phyloP scores from a whole-genome alignment of 2,888 invertebrate genomes.

The Sinelater perroti region DNA sequence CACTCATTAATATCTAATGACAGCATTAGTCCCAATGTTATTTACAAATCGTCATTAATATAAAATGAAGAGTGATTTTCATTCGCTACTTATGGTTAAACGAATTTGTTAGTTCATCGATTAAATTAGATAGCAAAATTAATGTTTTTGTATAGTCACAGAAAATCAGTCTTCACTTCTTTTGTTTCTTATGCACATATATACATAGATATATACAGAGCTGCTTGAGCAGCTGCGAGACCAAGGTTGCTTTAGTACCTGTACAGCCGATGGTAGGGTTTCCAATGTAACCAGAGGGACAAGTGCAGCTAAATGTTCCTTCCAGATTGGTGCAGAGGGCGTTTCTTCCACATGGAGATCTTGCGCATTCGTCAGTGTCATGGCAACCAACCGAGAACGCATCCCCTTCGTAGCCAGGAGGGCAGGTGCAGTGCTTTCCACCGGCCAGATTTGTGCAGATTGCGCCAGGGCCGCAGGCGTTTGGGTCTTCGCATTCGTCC shows the following conservation, averaged over 20 bases:
- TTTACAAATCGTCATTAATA: constrained; percentile 9
- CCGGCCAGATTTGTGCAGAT: constrained; percentile 83
- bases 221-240: neutral
- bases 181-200: constrained; percentile 46
- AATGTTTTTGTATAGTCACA: constrained; percentile 56
- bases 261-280: constrained; percentile 79
- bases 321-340: constrained; percentile 82
- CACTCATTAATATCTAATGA: constrained; percentile 78
- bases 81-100: constrained; percentile 29
- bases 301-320: constrained; percentile 81
- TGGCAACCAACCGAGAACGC: constrained; percentile 75
- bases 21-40: constrained; percentile 42
- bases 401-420: constrained; percentile 82
- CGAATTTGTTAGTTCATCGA: constrained; percentile 20
- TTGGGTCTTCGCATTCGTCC: constrained; percentile 79
- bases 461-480: constrained; percentile 81
- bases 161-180: constrained; percentile 61
- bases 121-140: constrained; percentile 2
- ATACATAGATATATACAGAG: constrained; percentile 2
- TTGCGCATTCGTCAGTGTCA: constrained; percentile 79
- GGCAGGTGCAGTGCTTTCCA: constrained; percentile 85
- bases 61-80: constrained; percentile 49
- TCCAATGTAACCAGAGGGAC: constrained; percentile 84
- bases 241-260: constrained; percentile 66
- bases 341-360: constrained; percentile 79